Percentiles rank a stretch among this genome's conserved stretches.
Conservation (phyloP, 2,888 invertebrate species). For the Brachylomia viminalis region DNA sequence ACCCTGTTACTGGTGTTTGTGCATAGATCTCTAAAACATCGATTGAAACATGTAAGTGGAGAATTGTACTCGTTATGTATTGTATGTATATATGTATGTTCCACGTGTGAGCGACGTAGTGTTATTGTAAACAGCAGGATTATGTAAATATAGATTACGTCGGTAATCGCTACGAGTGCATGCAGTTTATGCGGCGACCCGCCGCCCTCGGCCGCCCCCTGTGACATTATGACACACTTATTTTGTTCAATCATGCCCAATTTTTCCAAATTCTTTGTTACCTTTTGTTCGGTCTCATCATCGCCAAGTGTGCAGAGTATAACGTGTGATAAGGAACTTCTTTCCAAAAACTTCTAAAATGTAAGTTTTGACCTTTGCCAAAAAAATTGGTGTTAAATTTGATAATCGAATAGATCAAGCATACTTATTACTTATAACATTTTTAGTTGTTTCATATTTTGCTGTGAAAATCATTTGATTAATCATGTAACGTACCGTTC, state of each 20-base stretch:
- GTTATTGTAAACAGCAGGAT: slow-evolving; percentile 41
- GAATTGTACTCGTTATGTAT: neutral
- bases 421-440: no score
- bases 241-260: neutral
- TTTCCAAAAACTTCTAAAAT: neutral
- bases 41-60: neutral
- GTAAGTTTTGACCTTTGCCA: neutral
- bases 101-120: slow-evolving; percentile 34
- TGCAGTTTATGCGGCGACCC: slow-evolving; percentile 21
- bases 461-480: neutral
- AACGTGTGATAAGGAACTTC: neutral
- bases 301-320: neutral
- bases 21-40: no score
- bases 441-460: neutral
- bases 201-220: neutral
- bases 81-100: no score
- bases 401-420: neutral
- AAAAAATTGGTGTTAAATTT: neutral
- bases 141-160: slow-evolving; percentile 50
- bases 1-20: neutral
- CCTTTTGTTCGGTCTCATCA: neutral
- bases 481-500: neutral
- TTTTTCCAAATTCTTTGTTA: neutral
- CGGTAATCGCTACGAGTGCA: slow-evolving; percentile 5
- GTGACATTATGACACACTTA: neutral